Conservation (phyloP, 2,888 invertebrate species). For the Julus scanicus region DNA sequence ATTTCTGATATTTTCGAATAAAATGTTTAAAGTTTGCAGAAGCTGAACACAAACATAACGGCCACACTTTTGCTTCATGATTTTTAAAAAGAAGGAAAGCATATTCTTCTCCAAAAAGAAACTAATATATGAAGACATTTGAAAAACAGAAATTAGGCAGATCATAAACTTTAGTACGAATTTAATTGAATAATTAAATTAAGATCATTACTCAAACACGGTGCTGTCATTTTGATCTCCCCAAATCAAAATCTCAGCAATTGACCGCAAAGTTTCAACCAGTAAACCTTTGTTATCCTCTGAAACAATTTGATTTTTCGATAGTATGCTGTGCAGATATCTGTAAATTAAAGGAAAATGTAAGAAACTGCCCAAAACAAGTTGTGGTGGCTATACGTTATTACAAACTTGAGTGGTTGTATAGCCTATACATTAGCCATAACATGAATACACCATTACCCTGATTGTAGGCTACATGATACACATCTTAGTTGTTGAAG, state of each 20-base stretch:
- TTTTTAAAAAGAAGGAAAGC: slow-evolving; percentile 96
- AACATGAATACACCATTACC: too few relatives aligned
- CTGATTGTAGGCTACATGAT: too few relatives aligned
- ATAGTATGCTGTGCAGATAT: slow-evolving; percentile 91
- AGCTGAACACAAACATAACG: slow-evolving; percentile 98
- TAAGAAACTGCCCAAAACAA: too few relatives aligned
- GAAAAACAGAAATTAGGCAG: neutral
- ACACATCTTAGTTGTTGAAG: too few relatives aligned
- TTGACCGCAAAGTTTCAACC: slow-evolving; percentile 95
- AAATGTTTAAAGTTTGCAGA: slow-evolving; percentile 96
- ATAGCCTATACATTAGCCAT: too few relatives aligned
- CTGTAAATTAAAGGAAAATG: slow-evolving; percentile 64
- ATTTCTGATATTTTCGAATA: slow-evolving; percentile 99
- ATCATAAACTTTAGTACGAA: neutral
- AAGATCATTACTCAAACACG: slow-evolving; percentile 91
- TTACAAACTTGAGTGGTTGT: too few relatives aligned
- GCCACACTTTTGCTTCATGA: slow-evolving; percentile 97
- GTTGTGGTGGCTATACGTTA: too few relatives aligned
- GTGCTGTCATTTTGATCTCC: slow-evolving; percentile 99
- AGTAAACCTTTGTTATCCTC: slow-evolving; percentile 93
- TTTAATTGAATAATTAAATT: neutral
- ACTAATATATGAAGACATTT: slow-evolving; percentile 72
- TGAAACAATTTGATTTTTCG: slow-evolving; percentile 93
- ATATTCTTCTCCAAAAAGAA: slow-evolving; percentile 99
- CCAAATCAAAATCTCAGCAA: slow-evolving; percentile 99